phyloP scores from a whole-genome alignment of 2,113 vertebrate species.

The Nothoprocta pentlandii region DNA sequence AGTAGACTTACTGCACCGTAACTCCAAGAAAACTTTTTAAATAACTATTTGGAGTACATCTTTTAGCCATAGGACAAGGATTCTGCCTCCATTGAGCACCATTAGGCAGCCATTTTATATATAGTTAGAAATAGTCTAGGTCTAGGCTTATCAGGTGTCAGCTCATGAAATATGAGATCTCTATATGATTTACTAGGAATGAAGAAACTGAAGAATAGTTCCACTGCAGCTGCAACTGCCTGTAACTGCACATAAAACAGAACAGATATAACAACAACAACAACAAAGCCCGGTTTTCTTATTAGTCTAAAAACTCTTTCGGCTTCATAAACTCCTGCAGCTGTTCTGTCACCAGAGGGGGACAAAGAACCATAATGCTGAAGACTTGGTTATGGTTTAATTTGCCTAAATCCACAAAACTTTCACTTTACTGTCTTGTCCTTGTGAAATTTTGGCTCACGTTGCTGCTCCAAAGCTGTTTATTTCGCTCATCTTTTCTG shows the following conservation, averaged over 20 bases:
- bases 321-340: neutral
- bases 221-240: neutral
- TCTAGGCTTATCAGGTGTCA: neutral
- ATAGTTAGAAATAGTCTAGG: neutral
- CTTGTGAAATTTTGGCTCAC: neutral
- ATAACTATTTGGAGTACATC: neutral
- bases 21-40: neutral
- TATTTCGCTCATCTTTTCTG: neutral
- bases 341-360: constrained; percentile 51
- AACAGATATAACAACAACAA: neutral
- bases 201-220: neutral
- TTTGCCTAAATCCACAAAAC: neutral
- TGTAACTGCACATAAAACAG: neutral
- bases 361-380: constrained; percentile 26
- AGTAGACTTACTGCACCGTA: neutral
- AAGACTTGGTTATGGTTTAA: neutral
- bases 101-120: neutral
- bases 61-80: neutral
- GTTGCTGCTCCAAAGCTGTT: neutral
- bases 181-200: neutral
- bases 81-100: neutral
- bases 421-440: neutral
- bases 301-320: neutral
- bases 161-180: neutral
- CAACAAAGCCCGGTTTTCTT: neutral